phyloP scores from a whole-genome alignment of 2,888 invertebrate species.

The Ischnus inquisitorius region DNA sequence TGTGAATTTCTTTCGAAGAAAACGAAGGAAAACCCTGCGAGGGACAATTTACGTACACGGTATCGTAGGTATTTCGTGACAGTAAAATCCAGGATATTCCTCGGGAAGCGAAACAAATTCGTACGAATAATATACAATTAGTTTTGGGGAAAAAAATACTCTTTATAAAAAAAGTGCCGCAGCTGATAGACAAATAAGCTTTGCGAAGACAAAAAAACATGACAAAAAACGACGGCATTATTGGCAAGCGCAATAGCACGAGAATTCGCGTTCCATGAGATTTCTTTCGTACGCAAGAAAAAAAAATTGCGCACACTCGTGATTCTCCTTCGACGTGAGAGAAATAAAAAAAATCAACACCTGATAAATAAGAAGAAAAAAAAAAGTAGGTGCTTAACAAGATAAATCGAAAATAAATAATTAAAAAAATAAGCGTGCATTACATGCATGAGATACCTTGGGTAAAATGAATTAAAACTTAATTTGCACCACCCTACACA shows the following conservation, averaged over 20 bases:
- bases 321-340: slow-evolving; percentile 69
- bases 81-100: slow-evolving; percentile 57
- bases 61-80: slow-evolving; percentile 50
- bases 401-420: slow-evolving; percentile 81
- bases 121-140: slow-evolving; percentile 37
- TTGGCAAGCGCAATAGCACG: slow-evolving; percentile 66
- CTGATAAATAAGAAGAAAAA: slow-evolving; percentile 62
- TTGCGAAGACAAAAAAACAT: slow-evolving; percentile 14
- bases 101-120: slow-evolving; percentile 36
- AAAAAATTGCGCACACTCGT: slow-evolving; percentile 57
- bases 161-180: slow-evolving; percentile 49
- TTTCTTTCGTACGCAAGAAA: slow-evolving; percentile 41
- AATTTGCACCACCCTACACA: slow-evolving; percentile 82
- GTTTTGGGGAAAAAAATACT: slow-evolving; percentile 24
- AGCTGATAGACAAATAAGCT: slow-evolving; percentile 49
- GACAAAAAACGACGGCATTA: slow-evolving; percentile 50
- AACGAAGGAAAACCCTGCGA: slow-evolving; percentile 54
- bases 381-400: slow-evolving; percentile 47
- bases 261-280: slow-evolving; percentile 59
- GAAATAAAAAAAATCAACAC: slow-evolving; percentile 70
- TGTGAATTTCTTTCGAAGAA: slow-evolving; percentile 61
- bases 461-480: slow-evolving; percentile 78
- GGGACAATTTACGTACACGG: slow-evolving; percentile 63
- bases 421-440: slow-evolving; percentile 85
- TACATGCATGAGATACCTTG: slow-evolving; percentile 82